Base-by-base conservation (phyloP, 1,140 invertebrate genomes). In the Battus philenor region DNA sequence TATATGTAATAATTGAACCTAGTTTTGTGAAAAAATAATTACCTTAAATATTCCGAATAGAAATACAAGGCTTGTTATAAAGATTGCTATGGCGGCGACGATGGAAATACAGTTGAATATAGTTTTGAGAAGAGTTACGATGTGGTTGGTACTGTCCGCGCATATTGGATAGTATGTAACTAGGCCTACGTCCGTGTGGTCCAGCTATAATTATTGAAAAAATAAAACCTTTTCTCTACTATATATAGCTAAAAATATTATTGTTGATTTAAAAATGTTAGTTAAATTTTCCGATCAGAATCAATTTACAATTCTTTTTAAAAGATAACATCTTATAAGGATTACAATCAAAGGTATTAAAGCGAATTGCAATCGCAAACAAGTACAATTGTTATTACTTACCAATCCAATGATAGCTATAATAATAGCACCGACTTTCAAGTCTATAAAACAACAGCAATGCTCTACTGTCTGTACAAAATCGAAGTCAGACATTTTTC, bases 391-490 rank as follows among this genome's bases (percentile, higher is more conserved):
- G n/a, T n/a, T n/a, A 17, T 18, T 17, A 47, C 48, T 55, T 49
- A 59, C 46, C 10, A 59, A 34, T 22, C 48, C 36, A 31, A 36
- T 20, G 13, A 59, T 26, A 9, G 46, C 50, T 47, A 65, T 58
- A 2, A 59, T 6, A 16, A 61, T 51, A 12, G 24, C 45, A 5
- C 62, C 58, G 9, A 26, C 31, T 61, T 54, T 58, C 22, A 65
- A 44, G 44, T 38, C 44, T 22, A 56, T 36, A 33, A 49, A 65
- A 43, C 46, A 56, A 31, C 54, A 61, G 34, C 54, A 61, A 4
- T 29, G 29, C 6, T 54, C 17, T 6, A 51, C 31, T 6, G 11
- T 39, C 1, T 54, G 53, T 20, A 65, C 41, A 18, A 9, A 3
- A 6, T 53, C 47, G 31, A 54, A 59, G 50, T 50, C 36, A 9